These are phyloP conservation scores for Catharus ustulatus DNA, from an alignment of 2,797 vertebrate genomes.

Conservation along the genomic window DNA sequence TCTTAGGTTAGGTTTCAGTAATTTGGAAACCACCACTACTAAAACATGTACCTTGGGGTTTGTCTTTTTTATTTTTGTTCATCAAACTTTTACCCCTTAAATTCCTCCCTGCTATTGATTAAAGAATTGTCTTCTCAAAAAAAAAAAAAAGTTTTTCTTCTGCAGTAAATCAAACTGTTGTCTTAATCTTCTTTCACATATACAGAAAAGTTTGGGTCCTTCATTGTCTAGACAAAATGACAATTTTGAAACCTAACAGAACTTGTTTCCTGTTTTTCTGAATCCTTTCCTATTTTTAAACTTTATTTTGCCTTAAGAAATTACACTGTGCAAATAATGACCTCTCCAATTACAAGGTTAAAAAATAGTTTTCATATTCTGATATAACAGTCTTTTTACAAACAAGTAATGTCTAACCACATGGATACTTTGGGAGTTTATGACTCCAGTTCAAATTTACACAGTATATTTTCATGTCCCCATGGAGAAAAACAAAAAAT, in stretches of 20 bases:
- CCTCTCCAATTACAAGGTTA: background rate
- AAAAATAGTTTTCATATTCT: background rate
- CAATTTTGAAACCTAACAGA: background rate
- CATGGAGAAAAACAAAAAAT: background rate
- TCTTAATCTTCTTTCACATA: background rate
- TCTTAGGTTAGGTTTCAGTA: background rate
- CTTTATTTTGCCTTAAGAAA: background rate
- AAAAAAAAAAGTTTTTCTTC: background rate
- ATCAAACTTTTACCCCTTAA: background rate
- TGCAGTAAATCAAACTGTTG: background rate
- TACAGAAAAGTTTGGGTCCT: background rate
- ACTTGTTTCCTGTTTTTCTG: background rate
- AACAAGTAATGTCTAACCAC: background rate
- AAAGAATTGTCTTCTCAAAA: background rate
- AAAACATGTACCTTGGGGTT: fast-evolving
- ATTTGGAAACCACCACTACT: background rate
- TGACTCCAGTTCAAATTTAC: background rate
- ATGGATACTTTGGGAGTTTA: background rate
- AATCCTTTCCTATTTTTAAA: background rate
- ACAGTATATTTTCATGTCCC: background rate
- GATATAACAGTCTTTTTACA: background rate
- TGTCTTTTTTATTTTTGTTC: background rate
- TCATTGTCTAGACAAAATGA: background rate
- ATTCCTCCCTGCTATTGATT: background rate
- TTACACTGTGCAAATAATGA: background rate